Percentiles rank a stretch among this genome's conserved stretches.
Evolutionary conservation across 2,797 vertebrate species (phyloP).

Genomic region (Australoheros facetus): DNA sequence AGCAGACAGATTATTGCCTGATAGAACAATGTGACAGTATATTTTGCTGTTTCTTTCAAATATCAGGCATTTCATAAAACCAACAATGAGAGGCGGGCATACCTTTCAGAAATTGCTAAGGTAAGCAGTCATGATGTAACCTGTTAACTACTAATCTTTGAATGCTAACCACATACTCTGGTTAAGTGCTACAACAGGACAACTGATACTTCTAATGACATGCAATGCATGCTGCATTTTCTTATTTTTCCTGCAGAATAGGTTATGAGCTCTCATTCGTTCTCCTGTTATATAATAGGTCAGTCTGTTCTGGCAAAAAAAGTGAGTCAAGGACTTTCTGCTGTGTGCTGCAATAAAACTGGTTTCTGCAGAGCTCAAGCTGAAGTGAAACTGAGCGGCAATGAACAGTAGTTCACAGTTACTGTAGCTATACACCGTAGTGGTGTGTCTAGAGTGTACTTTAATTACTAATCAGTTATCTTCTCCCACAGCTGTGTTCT

Average conservation of each 20-base stretch:
- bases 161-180: neutral
- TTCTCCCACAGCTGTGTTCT: slow-evolving; percentile 68
- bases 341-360: slow-evolving; percentile 12
- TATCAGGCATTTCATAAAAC: slow-evolving; percentile 87
- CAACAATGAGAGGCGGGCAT: slow-evolving; percentile 82
- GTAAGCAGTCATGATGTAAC: slow-evolving; percentile 69
- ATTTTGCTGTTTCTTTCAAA: slow-evolving; percentile 35
- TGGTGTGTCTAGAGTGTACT: neutral
- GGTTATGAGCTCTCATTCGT: slow-evolving; percentile 40
- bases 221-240: neutral
- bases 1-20: slow-evolving; percentile 18
- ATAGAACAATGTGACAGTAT: slow-evolving; percentile 3
- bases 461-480: neutral
- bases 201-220: neutral
- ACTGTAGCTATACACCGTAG: neutral
- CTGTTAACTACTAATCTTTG: neutral
- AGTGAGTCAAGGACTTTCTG: slow-evolving; percentile 51
- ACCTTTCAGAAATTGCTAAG: slow-evolving; percentile 86
- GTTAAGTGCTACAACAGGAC: neutral
- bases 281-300: slow-evolving; percentile 47
- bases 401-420: neutral
- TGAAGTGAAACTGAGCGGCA: neutral
- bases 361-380: slow-evolving; percentile 8
- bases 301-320: slow-evolving; percentile 12
- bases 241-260: slow-evolving; percentile 10